A percentile compares a stretch with the other conserved stretches of the same genome.
Conservation (phyloP, 2,888 invertebrate genomes). For the Melinaea menophilus region DNA sequence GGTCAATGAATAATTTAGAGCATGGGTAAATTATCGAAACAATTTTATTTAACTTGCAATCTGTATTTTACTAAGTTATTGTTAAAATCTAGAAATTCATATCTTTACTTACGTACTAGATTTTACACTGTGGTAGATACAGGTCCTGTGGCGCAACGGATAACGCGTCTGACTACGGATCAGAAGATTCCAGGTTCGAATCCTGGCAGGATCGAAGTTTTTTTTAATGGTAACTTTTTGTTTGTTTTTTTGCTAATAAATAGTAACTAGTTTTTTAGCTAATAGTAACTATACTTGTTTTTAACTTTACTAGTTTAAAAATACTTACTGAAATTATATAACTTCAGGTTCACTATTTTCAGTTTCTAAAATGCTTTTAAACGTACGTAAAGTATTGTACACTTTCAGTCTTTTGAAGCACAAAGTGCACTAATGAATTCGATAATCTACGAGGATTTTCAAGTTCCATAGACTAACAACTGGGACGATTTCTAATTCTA, state of each 20-base stretch:
- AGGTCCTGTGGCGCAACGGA: slow-evolving; percentile 82
- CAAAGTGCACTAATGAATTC: slow-evolving; percentile 68
- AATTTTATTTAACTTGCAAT: too few species aligned
- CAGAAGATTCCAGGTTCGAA: slow-evolving; percentile 83
- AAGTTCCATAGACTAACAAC: slow-evolving; percentile 41
- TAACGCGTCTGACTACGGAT: slow-evolving; percentile 86
- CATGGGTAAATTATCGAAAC: slow-evolving; percentile 1
- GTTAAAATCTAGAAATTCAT: not conserved
- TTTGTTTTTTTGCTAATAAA: not conserved
- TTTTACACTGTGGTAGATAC: not conserved
- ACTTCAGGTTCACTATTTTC: not conserved
- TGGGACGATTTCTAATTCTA: slow-evolving; percentile 29
- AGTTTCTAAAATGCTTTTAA: not conserved
- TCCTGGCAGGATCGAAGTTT: slow-evolving; percentile 77
- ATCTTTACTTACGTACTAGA: not conserved
- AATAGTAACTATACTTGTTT: not conserved
- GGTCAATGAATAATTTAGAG: slow-evolving; percentile 18
- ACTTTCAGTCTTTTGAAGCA: slow-evolving; percentile 42
- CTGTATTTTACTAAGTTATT: too few species aligned
- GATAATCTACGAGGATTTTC: slow-evolving; percentile 61
- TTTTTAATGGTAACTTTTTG: not conserved
- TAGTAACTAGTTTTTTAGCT: not conserved
- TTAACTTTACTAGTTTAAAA: not conserved
- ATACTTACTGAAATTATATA: not conserved
- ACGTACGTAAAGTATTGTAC: not conserved